A percentile compares a stretch with the other conserved stretches of the same genome.
These are phyloP conservation scores for Melanotaenia trifasciata DNA, from an alignment of 2,797 vertebrate species.

Conservation along the genomic window DNA sequence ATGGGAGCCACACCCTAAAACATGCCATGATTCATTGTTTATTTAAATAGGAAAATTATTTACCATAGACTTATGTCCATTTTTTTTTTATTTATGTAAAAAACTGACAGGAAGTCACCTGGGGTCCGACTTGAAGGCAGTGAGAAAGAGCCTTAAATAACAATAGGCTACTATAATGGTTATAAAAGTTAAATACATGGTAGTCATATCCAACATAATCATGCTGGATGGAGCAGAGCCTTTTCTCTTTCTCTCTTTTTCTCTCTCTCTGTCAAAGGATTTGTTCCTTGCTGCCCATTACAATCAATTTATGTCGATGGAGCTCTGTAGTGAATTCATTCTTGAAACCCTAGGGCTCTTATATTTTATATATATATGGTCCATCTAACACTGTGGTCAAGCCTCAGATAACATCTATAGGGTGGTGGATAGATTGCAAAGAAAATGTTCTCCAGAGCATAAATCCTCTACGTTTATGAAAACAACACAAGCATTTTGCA, in stretches of 20 bases:
- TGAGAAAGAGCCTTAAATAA: not conserved
- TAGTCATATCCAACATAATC: not conserved
- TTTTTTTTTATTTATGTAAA: not conserved
- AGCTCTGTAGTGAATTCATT: not conserved
- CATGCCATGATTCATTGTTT: not conserved
- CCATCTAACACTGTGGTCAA: not conserved
- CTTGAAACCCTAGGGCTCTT: not conserved
- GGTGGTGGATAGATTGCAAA: not conserved
- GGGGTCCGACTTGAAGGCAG: not conserved
- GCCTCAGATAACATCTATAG: not conserved
- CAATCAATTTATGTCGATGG: not conserved
- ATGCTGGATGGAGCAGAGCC: not conserved
- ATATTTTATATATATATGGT: not conserved
- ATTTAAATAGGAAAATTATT: not conserved
- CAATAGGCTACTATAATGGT: not conserved
- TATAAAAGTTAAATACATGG: not conserved
- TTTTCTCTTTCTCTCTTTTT: not conserved
- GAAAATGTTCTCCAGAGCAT: not conserved
- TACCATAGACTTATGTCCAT: no score
- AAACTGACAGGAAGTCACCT: not conserved
- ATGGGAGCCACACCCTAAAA: not conserved
- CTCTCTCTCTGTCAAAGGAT: not conserved
- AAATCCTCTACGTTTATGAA: not conserved
- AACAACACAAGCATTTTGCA: not conserved
- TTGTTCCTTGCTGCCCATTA: not conserved